phyloP scores from a whole-genome alignment of 2,888 invertebrate genomes.

The Oscheius onirici region DNA sequence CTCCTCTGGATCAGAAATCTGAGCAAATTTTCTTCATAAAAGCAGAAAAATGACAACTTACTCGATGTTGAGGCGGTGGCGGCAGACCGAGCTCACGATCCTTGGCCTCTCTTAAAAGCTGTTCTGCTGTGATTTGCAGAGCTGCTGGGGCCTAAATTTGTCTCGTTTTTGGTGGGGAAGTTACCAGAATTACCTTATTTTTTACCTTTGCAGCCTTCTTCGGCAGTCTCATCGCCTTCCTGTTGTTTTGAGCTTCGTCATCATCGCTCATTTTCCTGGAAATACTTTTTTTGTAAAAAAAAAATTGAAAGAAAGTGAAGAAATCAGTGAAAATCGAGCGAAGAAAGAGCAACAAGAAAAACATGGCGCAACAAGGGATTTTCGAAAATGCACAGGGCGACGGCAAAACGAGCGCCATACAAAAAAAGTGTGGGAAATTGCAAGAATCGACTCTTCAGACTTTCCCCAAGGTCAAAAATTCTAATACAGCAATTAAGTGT shows the following conservation, averaged over 20 bases:
- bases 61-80: slow-evolving; percentile 82
- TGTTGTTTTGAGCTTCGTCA: slow-evolving; percentile 44
- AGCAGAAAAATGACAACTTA: slow-evolving; percentile 24
- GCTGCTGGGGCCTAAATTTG: slow-evolving; percentile 88
- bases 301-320: background rate
- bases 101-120: slow-evolving; percentile 95
- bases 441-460: too few relatives aligned
- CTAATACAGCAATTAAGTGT: too few relatives aligned
- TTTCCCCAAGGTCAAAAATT: too few relatives aligned
- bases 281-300: background rate
- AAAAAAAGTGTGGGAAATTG: too few relatives aligned
- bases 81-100: slow-evolving; percentile 84
- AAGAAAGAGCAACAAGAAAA: too few relatives aligned
- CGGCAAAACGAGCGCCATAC: too few relatives aligned
- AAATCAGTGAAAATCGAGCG: too few relatives aligned
- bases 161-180: background rate
- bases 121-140: slow-evolving; percentile 99
- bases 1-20: slow-evolving; percentile 61
- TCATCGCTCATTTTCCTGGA: slow-evolving; percentile 52
- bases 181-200: slow-evolving; percentile 60
- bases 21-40: background rate
- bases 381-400: too few relatives aligned
- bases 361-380: too few relatives aligned
- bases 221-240: slow-evolving; percentile 65
- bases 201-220: slow-evolving; percentile 70